phyloP scores from a whole-genome alignment of 1,140 invertebrate genomes.

The Bombus breviceps region DNA sequence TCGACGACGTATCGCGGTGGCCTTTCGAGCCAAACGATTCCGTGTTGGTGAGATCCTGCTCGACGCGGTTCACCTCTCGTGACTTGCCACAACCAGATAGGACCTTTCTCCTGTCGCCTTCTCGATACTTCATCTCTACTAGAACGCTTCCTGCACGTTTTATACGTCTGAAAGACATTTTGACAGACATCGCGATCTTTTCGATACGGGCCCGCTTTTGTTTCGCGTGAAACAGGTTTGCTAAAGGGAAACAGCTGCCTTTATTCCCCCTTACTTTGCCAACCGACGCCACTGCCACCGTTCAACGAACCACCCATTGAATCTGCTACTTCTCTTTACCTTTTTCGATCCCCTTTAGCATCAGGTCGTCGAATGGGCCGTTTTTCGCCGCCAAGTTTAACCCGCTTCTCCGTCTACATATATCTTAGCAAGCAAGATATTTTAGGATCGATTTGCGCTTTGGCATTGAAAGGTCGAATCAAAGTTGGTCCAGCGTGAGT shows the following conservation, averaged over 20 bases:
- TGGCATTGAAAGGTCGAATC: neutral
- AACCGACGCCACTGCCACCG: neutral
- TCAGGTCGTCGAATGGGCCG: neutral
- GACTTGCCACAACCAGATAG: slow-evolving; percentile 32
- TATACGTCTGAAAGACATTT: slow-evolving; percentile 25
- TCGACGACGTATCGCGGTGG: slow-evolving; percentile 22
- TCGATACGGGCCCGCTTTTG: slow-evolving; percentile 29
- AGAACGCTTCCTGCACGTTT: slow-evolving; percentile 30
- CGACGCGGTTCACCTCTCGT: slow-evolving; percentile 51
- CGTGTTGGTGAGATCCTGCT: slow-evolving; percentile 37
- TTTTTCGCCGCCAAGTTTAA: neutral
- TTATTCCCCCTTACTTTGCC: neutral
- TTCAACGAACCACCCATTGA: too few relatives aligned
- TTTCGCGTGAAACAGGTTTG: slow-evolving; percentile 26
- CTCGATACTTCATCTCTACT: slow-evolving; percentile 13
- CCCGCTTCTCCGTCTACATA: neutral
- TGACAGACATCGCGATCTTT: slow-evolving; percentile 39
- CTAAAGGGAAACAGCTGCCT: neutral
- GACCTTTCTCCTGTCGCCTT: slow-evolving; percentile 53
- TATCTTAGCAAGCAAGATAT: neutral
- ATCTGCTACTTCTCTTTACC: neutral
- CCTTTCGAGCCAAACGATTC: slow-evolving; percentile 46
- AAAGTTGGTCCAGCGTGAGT: too few relatives aligned
- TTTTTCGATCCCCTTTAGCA: neutral
- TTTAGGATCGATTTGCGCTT: neutral